A percentile compares a stretch with the other conserved stretches of the same genome.
Conservation (phyloP, 2,113 vertebrate species). For the Rostratula benghalensis region DNA sequence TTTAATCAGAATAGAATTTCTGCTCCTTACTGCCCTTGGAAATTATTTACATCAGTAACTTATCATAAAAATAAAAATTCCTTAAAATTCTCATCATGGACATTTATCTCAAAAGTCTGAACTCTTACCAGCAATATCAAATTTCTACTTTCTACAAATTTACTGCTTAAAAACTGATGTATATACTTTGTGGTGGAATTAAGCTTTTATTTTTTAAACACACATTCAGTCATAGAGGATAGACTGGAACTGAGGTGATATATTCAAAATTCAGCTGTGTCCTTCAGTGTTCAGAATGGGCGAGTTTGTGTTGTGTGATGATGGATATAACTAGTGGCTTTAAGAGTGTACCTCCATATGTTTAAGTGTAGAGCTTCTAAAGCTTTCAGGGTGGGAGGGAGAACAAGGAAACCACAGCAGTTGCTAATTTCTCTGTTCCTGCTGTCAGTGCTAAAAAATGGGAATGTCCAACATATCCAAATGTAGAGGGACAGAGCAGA, state of each 20-base stretch:
- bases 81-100: background rate
- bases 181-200: background rate
- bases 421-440: background rate
- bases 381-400: background rate
- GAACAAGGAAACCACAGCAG: background rate
- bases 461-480: background rate
- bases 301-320: background rate
- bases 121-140: background rate
- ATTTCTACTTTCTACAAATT: background rate
- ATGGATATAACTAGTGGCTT: background rate
- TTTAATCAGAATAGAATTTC: slow-evolving; percentile 23
- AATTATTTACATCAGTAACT: slow-evolving; percentile 35
- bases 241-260: background rate
- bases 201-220: background rate
- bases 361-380: background rate
- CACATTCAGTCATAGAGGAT: background rate
- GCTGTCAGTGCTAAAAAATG: background rate
- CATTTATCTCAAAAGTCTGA: background rate
- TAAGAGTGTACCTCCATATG: background rate
- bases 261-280: background rate
- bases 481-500: background rate
- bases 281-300: background rate
- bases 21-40: slow-evolving; percentile 10
- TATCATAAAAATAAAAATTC: background rate
- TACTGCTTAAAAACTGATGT: background rate